A percentile compares a stretch with the other conserved stretches of the same genome.
These are phyloP conservation scores for Rhinichthys klamathensis DNA, from an alignment of 2,113 vertebrate genomes.

Conservation along the genomic window DNA sequence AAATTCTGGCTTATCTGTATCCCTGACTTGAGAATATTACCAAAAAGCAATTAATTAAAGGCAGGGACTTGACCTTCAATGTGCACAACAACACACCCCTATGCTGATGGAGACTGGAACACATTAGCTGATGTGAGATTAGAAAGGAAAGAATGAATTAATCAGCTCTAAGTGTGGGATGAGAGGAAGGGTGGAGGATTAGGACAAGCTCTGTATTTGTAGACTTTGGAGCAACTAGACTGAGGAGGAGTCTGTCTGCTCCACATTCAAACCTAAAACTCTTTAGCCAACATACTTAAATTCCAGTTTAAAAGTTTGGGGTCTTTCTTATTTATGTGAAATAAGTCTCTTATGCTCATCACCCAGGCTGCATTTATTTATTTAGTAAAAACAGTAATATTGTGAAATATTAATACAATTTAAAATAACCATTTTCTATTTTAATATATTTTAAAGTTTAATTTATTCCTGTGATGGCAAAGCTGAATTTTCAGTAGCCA, in stretches of 20 bases:
- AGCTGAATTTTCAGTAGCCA: neutral
- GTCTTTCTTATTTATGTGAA: neutral
- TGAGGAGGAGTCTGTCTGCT: neutral
- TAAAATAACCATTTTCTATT: neutral
- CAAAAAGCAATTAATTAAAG: conserved; percentile 69
- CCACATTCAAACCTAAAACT: neutral
- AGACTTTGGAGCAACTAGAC: conserved; percentile 19
- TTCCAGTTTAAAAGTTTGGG: neutral
- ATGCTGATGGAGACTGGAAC: conserved; percentile 63
- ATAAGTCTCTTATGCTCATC: neutral
- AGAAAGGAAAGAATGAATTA: conserved; percentile 61
- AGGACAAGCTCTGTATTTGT: neutral
- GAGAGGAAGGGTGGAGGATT: conserved; percentile 35
- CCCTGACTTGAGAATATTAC: conserved; percentile 61
- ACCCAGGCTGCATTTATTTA: neutral
- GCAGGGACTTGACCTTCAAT: conserved; percentile 73
- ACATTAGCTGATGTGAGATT: conserved; percentile 68
- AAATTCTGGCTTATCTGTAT: conserved; percentile 65
- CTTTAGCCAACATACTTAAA: neutral
- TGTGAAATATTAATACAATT: neutral
- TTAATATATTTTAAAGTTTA: neutral
- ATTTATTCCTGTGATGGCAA: neutral
- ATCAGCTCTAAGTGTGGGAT: conserved; percentile 62
- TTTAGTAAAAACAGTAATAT: neutral
- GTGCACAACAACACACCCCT: conserved; percentile 65